Percentiles rank a stretch among this genome's conserved stretches.
Conservation (phyloP, 1,140 invertebrate genomes). For the Hirudo medicinalis region DNA sequence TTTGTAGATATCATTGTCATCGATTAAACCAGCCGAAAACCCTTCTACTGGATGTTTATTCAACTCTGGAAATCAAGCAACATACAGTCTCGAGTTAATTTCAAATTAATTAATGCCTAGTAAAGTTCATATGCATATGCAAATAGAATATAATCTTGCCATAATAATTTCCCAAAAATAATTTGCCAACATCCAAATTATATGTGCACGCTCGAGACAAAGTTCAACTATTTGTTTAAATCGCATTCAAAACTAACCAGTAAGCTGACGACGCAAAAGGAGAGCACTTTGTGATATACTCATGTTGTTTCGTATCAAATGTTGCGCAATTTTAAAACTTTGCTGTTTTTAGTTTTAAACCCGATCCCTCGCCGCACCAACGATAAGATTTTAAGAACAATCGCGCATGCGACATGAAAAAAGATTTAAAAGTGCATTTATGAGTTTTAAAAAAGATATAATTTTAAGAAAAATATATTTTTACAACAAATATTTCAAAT, state of each 20-base stretch:
- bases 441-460: too few relatives aligned
- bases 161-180: neutral
- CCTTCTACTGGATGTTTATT: conserved; percentile 98
- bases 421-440: too few relatives aligned
- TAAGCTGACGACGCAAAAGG: conserved; percentile 14
- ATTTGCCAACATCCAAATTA: neutral
- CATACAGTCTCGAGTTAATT: too few relatives aligned
- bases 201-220: neutral
- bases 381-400: too few relatives aligned
- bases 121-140: too few relatives aligned
- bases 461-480: too few relatives aligned
- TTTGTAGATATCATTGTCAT: conserved; percentile 97
- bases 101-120: too few relatives aligned
- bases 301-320: conserved; percentile 7
- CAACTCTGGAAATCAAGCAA: conserved; percentile 71
- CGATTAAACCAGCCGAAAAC: conserved; percentile 95
- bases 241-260: conserved; percentile 22
- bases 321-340: conserved; percentile 1
- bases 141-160: neutral
- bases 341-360: too few relatives aligned
- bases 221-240: neutral
- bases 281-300: conserved; percentile 15
- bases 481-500: too few relatives aligned
- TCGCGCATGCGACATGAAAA: too few relatives aligned
- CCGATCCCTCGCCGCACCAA: too few relatives aligned